Percentiles rank a stretch among this genome's conserved stretches.
phyloP scores from a whole-genome alignment of 2,888 invertebrate species.

The Apamea crenata region DNA sequence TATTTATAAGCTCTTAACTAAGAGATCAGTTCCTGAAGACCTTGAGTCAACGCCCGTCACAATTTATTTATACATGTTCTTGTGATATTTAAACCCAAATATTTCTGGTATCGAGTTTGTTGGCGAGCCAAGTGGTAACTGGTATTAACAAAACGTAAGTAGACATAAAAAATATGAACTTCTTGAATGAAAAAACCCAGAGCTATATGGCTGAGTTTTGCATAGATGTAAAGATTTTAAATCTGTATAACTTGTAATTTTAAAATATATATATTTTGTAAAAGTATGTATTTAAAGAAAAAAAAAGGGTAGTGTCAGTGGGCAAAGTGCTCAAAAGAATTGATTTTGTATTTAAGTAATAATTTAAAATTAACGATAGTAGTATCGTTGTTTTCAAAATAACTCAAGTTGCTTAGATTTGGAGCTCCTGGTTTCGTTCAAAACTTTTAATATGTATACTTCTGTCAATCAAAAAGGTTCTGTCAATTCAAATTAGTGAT shows the following conservation, averaged over 20 bases:
- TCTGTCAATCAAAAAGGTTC: neutral
- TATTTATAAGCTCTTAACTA: slow-evolving; percentile 19
- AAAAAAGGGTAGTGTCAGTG: too few species aligned
- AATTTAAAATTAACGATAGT: neutral
- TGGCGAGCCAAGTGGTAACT: neutral
- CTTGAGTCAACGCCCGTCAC: slow-evolving; percentile 44
- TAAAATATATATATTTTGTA: too few species aligned
- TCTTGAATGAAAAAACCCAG: neutral
- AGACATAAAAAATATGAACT: neutral
- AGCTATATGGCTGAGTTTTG: neutral
- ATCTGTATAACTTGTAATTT: neutral
- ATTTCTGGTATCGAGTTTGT: slow-evolving; percentile 34
- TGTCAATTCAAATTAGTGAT: too few species aligned
- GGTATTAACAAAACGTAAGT: neutral
- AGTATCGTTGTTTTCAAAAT: neutral
- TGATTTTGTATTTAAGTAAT: too few species aligned
- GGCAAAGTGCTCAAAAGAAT: too few species aligned
- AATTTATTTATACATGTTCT: slow-evolving; percentile 9
- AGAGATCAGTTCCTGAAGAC: slow-evolving; percentile 47
- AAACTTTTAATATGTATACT: neutral
- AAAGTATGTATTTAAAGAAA: too few species aligned
- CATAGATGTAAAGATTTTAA: neutral
- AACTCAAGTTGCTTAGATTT: neutral
- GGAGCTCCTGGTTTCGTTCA: neutral
- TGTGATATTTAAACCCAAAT: slow-evolving; percentile 46